These are phyloP conservation scores for cattle (Bos taurus) DNA, from an alignment of 2,113 vertebrate species.

Conservation along the genomic window DNA sequence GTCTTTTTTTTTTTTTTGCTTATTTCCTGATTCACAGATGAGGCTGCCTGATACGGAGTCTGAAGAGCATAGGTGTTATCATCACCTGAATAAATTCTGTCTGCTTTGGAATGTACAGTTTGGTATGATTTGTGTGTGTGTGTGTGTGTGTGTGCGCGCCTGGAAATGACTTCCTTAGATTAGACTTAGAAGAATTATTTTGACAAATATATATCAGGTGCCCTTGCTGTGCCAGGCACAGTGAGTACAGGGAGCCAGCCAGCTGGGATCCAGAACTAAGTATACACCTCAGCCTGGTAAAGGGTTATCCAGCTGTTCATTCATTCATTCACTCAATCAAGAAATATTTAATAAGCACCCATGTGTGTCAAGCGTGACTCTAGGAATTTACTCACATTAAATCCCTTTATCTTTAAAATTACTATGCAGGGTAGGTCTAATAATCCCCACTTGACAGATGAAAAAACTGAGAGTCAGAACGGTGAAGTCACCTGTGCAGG, in stretches of 20 bases:
- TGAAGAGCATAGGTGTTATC: background rate
- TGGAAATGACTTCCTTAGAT: background rate
- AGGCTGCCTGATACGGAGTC: background rate
- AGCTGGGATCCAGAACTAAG: background rate
- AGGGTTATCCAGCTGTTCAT: background rate
- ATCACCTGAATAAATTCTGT: background rate
- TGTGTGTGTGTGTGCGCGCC: background rate
- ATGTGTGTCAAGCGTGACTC: background rate
- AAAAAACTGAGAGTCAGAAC: background rate
- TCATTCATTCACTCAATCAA: background rate
- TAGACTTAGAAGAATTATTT: background rate
- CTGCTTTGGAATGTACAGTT: constrained; percentile 18
- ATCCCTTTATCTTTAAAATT: background rate
- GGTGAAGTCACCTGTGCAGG: background rate
- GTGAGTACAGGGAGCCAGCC: background rate
- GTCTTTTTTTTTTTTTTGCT: background rate
- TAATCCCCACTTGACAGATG: background rate
- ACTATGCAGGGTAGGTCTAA: background rate
- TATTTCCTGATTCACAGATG: constrained; percentile 62
- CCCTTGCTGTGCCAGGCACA: background rate
- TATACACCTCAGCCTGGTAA: accelerated
- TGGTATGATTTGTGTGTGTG: background rate
- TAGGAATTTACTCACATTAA: background rate
- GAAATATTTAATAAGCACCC: background rate
- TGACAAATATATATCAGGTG: background rate